Conservation (phyloP, 2,113 vertebrate species). For the Pipra filicauda region DNA sequence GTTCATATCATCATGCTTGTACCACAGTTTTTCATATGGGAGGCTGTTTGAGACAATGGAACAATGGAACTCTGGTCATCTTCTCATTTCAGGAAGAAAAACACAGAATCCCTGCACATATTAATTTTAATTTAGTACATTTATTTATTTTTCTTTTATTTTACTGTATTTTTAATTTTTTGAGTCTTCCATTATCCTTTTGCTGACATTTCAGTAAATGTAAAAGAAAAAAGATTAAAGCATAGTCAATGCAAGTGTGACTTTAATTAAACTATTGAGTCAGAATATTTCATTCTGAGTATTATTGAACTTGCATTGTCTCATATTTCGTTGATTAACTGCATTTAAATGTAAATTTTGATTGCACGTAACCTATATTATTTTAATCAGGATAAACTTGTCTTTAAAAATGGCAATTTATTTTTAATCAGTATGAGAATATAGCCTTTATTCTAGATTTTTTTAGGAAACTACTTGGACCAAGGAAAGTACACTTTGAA, state of each 20-base stretch:
- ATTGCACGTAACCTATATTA: not conserved
- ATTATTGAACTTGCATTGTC: slow-evolving; percentile 9
- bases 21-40: not conserved
- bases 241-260: not conserved
- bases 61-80: not conserved
- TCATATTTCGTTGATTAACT: not conserved
- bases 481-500: not conserved
- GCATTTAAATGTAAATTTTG: not conserved
- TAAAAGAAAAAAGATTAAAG: not conserved
- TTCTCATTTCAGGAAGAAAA: not conserved
- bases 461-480: not conserved
- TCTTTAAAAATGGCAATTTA: not conserved
- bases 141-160: not conserved
- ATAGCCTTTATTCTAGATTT: not conserved
- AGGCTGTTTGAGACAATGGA: not conserved
- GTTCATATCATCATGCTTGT: not conserved
- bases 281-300: not conserved
- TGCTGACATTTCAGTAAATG: not conserved
- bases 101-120: not conserved
- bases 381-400: not conserved
- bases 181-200: not conserved
- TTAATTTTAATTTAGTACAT: not conserved
- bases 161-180: not conserved
- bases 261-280: slow-evolving; percentile 28
- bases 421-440: not conserved